Base-by-base conservation (phyloP, 2,888 invertebrate genomes). In the Prionchulus punctatus region DNA sequence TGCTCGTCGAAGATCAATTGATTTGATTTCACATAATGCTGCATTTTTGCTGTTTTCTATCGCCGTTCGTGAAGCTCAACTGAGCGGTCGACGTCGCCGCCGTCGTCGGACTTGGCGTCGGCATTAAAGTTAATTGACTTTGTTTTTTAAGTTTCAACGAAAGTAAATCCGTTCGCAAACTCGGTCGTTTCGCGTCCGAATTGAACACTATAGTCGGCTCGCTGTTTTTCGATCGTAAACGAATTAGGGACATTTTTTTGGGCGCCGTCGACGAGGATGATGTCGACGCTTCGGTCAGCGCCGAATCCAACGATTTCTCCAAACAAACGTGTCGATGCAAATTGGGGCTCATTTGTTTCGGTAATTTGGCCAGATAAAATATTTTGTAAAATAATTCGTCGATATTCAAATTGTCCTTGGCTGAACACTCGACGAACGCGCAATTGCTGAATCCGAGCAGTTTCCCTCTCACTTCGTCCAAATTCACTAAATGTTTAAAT, bases 161-260 rank as follows among this genome's bases (percentile, higher is more conserved):
- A 26, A 53, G 15, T 26, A 53, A 43, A 71, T 89, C 88, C 3
- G 87, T 88, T 60, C 87, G 78, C 62, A 89, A 85, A 72, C 86
- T 86, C 31, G 88, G 88, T 49, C 88, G 77, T 54, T 87, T 77
- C 1, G 85, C 87, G 69, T 86, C 86, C 1, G 86, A 85, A n/a
- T 86, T 84, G 25, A 87, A 52, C 7, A 27, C n/a, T 4, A 36
- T 43, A 2, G 43, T 4, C 2, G 26, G 21, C 4, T n/a, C 31
- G 36, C 7, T 52, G 3, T 55, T 50, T 36, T 50, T 48, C 2
- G 55, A 53, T n/a, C 30, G 53, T 2, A 55, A 23, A 3, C 55
- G 51, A 21, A 51, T 7, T 3, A 3, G 18, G 4, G 21, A 2
- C 15, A 15, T 53, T 3, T 30, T 2, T 23, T 31, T 23, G 2